Evolutionary conservation across 1,140 invertebrate species (phyloP).

Genomic region (Macrocentrus cingulum): DNA sequence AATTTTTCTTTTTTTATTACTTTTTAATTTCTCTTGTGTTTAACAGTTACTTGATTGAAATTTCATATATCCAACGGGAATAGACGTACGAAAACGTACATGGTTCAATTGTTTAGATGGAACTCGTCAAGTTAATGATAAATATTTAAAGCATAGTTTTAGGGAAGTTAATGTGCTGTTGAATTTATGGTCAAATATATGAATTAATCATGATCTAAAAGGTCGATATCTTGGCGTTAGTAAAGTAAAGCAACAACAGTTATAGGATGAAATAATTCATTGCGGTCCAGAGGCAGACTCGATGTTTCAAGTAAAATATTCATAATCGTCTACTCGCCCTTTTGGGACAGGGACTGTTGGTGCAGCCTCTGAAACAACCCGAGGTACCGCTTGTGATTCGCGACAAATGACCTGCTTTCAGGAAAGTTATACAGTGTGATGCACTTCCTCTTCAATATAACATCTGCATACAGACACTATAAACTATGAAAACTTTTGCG

Average conservation of each 20-base stretch:
- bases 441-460: conserved; percentile 14
- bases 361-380: not conserved
- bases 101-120: too few relatives aligned
- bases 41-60: too few relatives aligned
- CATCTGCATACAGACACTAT: not conserved
- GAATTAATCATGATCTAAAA: conserved; percentile 8
- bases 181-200: not conserved
- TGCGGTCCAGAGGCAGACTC: not conserved
- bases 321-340: conserved; percentile 5
- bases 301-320: conserved; percentile 12
- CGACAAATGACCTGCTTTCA: conserved; percentile 19
- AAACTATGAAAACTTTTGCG: conserved; percentile 17
- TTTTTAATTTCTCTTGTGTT: too few relatives aligned
- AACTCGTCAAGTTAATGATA: too few relatives aligned
- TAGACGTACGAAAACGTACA: too few relatives aligned
- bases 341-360: too few relatives aligned
- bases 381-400: not conserved
- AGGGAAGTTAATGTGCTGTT: not conserved
- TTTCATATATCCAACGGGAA: too few relatives aligned
- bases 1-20: too few relatives aligned
- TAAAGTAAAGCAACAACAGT: not conserved
- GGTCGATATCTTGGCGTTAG: not conserved
- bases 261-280: conserved; percentile 14
- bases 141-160: not conserved
- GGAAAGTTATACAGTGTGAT: conserved; percentile 11